Conservation (phyloP, 1,140 invertebrate species). For the Tribolium madens region DNA sequence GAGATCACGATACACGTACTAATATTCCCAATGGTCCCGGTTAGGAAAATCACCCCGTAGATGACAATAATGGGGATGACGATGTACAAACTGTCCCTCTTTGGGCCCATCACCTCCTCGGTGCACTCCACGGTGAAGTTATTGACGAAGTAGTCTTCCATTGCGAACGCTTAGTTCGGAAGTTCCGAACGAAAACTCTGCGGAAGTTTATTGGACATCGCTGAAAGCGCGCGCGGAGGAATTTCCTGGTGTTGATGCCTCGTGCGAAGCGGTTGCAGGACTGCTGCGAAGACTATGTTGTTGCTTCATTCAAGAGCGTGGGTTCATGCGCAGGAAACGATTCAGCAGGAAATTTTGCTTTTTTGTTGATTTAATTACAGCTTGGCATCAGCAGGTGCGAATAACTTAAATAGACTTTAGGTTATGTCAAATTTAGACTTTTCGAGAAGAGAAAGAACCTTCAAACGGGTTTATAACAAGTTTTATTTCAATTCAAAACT, state of each 20-base stretch:
- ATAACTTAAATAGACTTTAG: neutral
- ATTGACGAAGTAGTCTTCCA: neutral
- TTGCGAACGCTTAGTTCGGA: neutral
- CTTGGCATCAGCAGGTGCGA: neutral
- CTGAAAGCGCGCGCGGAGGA: neutral
- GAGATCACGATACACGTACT: constrained; percentile 94
- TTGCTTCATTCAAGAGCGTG: constrained; percentile 16
- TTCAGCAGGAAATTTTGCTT: neutral
- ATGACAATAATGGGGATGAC: constrained; percentile 84
- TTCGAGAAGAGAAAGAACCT: too few relatives aligned
- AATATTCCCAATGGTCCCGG: constrained; percentile 90
- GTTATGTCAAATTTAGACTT: too few relatives aligned
- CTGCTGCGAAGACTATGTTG: neutral
- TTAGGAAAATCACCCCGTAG: constrained; percentile 87
- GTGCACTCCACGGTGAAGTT: constrained; percentile 46
- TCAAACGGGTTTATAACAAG: too few relatives aligned
- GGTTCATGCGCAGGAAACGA: neutral
- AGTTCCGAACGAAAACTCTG: neutral
- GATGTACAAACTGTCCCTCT: constrained; percentile 77
- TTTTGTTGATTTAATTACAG: neutral
- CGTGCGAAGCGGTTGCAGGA: constrained; percentile 2
- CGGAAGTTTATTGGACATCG: neutral
- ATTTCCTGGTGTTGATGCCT: neutral
- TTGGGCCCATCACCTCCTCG: constrained; percentile 64
- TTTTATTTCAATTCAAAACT: too few relatives aligned